These are phyloP conservation scores for Polypterus senegalus DNA, from an alignment of 2,113 vertebrate species.

Conservation along the genomic window DNA sequence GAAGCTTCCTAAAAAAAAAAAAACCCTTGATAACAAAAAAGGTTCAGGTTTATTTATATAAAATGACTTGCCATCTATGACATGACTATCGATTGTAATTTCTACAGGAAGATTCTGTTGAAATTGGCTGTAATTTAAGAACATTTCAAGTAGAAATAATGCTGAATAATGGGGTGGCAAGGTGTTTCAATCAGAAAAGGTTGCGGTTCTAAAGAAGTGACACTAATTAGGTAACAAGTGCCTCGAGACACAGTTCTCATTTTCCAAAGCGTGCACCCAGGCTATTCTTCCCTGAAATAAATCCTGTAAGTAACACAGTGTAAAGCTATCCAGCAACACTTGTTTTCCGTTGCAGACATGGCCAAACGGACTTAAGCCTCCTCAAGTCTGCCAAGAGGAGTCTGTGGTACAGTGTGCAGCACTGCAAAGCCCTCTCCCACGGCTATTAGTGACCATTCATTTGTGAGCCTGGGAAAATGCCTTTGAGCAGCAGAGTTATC, in stretches of 20 bases:
- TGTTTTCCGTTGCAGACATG: slow-evolving; percentile 44
- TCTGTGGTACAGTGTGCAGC: slow-evolving; percentile 48
- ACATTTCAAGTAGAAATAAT: too few relatives aligned
- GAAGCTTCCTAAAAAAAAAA: too few relatives aligned
- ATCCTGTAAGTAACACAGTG: slow-evolving; percentile 45
- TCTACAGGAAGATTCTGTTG: too few relatives aligned
- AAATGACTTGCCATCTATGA: too few relatives aligned
- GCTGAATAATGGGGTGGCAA: too few relatives aligned
- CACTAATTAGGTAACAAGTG: too few relatives aligned
- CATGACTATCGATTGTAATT: too few relatives aligned
- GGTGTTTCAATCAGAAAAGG: too few relatives aligned
- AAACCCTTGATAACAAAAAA: too few relatives aligned
- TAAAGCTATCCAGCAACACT: slow-evolving; percentile 60
- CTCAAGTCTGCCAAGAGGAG: slow-evolving; percentile 56
- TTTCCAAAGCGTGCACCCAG: slow-evolving; percentile 23
- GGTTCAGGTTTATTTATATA: too few relatives aligned
- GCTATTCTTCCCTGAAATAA: slow-evolving; percentile 33
- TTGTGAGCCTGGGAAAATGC: slow-evolving; percentile 74
- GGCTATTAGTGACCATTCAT: slow-evolving; percentile 61
- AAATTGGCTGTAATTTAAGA: too few relatives aligned
- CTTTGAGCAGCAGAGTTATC: slow-evolving; percentile 54
- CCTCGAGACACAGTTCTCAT: slow-evolving; percentile 11
- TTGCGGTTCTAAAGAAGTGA: too few relatives aligned
- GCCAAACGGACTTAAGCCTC: slow-evolving; percentile 53
- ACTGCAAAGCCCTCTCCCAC: slow-evolving; percentile 67